A percentile compares a stretch with the other conserved stretches of the same genome.
Evolutionary conservation across 2,888 invertebrate genomes (phyloP).

Genomic region (Phyto melanocephala): DNA sequence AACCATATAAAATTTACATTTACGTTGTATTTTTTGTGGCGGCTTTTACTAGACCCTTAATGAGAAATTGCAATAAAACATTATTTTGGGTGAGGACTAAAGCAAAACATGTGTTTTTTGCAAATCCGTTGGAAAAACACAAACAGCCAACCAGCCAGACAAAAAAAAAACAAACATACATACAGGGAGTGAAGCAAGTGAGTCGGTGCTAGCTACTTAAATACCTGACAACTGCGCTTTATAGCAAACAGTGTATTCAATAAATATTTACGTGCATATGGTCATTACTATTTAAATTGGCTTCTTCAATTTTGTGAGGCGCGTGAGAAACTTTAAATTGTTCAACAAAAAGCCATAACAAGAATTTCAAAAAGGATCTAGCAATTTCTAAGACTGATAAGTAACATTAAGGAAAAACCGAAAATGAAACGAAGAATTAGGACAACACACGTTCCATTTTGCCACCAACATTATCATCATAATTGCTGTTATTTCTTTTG

Average conservation of each 20-base stretch:
- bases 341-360: neutral
- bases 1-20: no score
- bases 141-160: neutral
- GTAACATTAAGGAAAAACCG: conserved; percentile 41
- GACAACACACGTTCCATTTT: conserved; percentile 20
- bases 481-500: neutral
- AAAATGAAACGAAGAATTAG: conserved; percentile 2
- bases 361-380: conserved; percentile 3
- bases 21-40: no score
- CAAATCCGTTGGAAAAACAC: conserved; percentile 26
- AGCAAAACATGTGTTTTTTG: conserved; percentile 1
- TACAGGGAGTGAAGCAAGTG: conserved; percentile 12
- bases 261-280: neutral
- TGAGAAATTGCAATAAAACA: conserved; percentile 31
- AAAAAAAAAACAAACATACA: neutral
- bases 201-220: neutral
- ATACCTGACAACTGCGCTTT: conserved; percentile 1
- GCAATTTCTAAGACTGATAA: conserved; percentile 22
- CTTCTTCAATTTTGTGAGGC: conserved; percentile 39
- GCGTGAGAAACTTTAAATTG: conserved; percentile 10
- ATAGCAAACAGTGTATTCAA: no score
- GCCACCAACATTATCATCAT: neutral
- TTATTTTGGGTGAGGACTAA: neutral
- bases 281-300: conserved; percentile 46
- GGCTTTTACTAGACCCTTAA: neutral